Evolutionary conservation across 2,888 invertebrate genomes (phyloP).

Genomic region (Mycalesis mineus): DNA sequence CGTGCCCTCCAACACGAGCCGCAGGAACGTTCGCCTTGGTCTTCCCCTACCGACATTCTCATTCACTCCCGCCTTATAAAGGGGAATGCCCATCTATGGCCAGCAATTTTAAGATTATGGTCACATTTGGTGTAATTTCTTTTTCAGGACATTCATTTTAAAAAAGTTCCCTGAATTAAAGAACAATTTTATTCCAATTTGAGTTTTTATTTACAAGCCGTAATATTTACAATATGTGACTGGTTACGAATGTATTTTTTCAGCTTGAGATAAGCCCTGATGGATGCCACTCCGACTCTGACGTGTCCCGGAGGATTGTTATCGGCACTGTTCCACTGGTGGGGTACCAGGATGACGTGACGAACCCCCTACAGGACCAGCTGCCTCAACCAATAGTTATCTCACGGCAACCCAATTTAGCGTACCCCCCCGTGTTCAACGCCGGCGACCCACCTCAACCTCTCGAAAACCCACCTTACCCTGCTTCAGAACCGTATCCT

Average conservation of each 20-base stretch:
- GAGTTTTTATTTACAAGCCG: too few relatives aligned
- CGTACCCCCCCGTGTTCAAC: constrained; percentile 30
- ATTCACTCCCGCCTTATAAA: too few relatives aligned
- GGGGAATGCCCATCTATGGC: too few relatives aligned
- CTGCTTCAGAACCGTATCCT: constrained; percentile 22
- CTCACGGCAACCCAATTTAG: constrained; percentile 40
- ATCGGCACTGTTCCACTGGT: constrained; percentile 56
- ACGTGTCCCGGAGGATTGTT: constrained; percentile 39
- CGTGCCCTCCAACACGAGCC: constrained; percentile 75
- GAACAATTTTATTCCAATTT: too few relatives aligned
- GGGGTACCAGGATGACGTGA: constrained; percentile 42
- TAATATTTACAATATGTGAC: too few relatives aligned
- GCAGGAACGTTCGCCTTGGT: too few relatives aligned
- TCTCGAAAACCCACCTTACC: constrained; percentile 34
- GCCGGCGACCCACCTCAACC: constrained; percentile 15
- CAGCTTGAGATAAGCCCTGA: constrained; percentile 49
- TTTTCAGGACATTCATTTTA: too few relatives aligned
- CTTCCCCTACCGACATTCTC: too few relatives aligned
- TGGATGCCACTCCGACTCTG: constrained; percentile 50
- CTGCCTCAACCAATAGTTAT: constrained; percentile 36
- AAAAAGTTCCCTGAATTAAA: too few relatives aligned
- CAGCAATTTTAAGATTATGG: too few relatives aligned
- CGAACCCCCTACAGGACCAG: constrained; percentile 41
- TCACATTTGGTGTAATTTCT: too few relatives aligned
- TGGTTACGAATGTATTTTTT: too few relatives aligned